Evolutionary conservation across 1,140 invertebrate genomes (phyloP), one percentile per base, ranked within the genome.

Genomic region (Atta cephalotes): DNA sequence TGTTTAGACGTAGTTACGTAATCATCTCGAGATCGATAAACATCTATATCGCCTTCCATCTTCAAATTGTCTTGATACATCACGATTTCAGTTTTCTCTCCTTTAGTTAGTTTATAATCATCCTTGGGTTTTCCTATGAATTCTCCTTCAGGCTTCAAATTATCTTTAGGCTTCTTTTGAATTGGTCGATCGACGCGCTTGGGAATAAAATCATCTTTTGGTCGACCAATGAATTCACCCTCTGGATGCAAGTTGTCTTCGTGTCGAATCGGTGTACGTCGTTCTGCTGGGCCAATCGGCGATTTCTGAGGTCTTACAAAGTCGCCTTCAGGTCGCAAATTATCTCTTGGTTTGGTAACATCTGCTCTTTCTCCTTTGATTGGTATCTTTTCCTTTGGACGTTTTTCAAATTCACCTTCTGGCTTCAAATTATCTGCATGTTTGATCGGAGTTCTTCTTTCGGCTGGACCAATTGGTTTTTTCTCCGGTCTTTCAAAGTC

Each of bases 121-220:
- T 89, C 88, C 39, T 88, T 91, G 0, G 91, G 86, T 3, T 93
- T 94, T 18, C 92, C 85, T 53, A 96, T 95, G 89, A 97, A 97
- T 45, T 97, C 96, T 31, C 97, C 97, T 94, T 58, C 96, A 45
- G 96, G 96, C 93, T 95, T 96, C 2, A 97, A 93, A 94, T 97
- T 97, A 92, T 97, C 97, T 97, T 96, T 95, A 77, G 96, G 96
- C 80, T 95, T 96, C 1, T 96, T 95, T 65, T 96, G 93, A 85
- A 97, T 96, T 1, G 96, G 96, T 88, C 97, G 93, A 90, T 97
- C 97, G 0, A 96, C 96, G 45, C 93, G 94, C 6, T 96, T 94
- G 3, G 96, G 94, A 86, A 94, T 95, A 86, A 96, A 97, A 90
- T 97, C 96, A 87, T 97, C 96, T 18, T 92, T 92, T 0, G 95